These are phyloP conservation scores for Myodes glareolus DNA, from an alignment of 2,113 vertebrate species.

Conservation along the genomic window DNA sequence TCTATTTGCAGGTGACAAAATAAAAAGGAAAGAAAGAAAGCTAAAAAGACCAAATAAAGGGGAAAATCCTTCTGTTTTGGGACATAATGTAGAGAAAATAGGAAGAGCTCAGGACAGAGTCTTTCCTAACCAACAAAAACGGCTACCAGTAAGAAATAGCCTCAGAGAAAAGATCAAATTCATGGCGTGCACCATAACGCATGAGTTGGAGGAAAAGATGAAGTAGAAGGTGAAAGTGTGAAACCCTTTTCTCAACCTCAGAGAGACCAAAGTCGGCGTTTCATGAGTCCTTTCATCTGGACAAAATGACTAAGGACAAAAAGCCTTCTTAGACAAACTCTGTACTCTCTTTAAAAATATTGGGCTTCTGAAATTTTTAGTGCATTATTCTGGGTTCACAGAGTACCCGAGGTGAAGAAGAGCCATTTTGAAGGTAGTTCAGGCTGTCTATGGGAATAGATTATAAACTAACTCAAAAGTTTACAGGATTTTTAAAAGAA, in stretches of 20 bases:
- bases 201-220: conserved; percentile 47
- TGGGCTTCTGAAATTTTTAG: conserved; percentile 26
- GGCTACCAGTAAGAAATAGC: conserved; percentile 44
- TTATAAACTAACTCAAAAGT: conserved; percentile 25
- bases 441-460: neutral
- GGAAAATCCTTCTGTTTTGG: conserved; percentile 44
- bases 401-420: neutral
- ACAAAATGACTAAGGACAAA: conserved; percentile 56
- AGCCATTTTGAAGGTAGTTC: conserved; percentile 48
- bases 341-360: conserved; percentile 26
- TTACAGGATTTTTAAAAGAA: conserved; percentile 15
- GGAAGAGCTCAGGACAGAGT: conserved; percentile 8
- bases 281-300: conserved; percentile 19
- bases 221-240: conserved; percentile 40
- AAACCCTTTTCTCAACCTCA: conserved; percentile 51
- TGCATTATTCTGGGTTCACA: conserved; percentile 22
- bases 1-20: conserved; percentile 27
- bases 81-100: conserved; percentile 25
- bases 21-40: neutral
- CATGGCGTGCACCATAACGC: conserved; percentile 13
- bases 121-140: conserved; percentile 47
- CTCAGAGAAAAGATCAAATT: conserved; percentile 65
- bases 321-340: conserved; percentile 36
- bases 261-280: conserved; percentile 56
- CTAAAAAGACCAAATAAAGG: neutral